These are phyloP conservation scores for Spodoptera frugiperda DNA, from an alignment of 1,140 invertebrate genomes.

Conservation along the genomic window DNA sequence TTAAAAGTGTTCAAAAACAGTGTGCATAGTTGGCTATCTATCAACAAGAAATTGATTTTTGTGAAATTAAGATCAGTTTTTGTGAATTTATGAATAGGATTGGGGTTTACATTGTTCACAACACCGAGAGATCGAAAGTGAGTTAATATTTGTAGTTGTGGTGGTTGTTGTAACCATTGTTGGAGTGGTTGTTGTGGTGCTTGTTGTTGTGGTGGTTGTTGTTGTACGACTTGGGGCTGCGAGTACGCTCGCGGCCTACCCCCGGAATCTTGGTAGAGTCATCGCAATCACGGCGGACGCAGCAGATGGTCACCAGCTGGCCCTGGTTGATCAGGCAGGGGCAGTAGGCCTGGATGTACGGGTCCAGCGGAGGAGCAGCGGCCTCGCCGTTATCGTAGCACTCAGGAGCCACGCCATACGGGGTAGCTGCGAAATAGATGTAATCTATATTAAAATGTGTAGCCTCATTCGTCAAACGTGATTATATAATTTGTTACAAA, in stretches of 20 bases:
- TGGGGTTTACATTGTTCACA: slow-evolving; percentile 21
- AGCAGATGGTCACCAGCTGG: slow-evolving; percentile 17
- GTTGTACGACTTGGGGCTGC: too few relatives aligned
- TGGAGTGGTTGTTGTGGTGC: too few relatives aligned
- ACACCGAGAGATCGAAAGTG: neutral
- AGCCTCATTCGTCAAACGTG: neutral
- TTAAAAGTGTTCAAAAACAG: slow-evolving; percentile 18
- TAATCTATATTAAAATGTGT: slow-evolving; percentile 15
- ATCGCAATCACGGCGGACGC: slow-evolving; percentile 15
- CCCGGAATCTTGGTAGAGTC: neutral
- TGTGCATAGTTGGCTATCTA: slow-evolving; percentile 9
- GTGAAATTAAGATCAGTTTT: neutral
- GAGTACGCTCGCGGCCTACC: neutral
- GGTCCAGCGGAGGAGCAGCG: neutral
- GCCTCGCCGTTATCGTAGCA: neutral
- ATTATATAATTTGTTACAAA: too few relatives aligned
- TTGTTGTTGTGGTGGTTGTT: too few relatives aligned
- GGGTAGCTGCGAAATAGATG: neutral
- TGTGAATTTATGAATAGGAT: slow-evolving; percentile 1
- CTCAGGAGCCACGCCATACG: neutral
- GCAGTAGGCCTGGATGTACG: neutral
- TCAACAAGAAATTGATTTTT: slow-evolving; percentile 14
- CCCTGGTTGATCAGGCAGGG: neutral
- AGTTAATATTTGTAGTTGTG: slow-evolving; percentile 16
- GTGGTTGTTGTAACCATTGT: neutral